phyloP scores from a whole-genome alignment of 1,140 invertebrate genomes.

The Drosophila tani region DNA sequence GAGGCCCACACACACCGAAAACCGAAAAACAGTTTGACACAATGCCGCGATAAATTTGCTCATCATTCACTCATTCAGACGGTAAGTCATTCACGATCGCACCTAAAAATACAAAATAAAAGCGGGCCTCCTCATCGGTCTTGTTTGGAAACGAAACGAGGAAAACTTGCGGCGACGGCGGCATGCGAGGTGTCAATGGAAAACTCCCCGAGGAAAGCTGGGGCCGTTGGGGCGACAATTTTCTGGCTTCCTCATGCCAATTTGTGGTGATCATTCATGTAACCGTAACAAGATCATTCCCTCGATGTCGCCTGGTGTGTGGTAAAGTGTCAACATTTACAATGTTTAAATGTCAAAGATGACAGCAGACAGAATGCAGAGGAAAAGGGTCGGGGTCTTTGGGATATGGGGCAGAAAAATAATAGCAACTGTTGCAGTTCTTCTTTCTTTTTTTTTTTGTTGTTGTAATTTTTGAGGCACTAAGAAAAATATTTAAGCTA shows the following conservation, averaged over 20 bases:
- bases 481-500: neutral
- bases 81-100: slow-evolving; percentile 79
- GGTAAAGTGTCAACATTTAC: slow-evolving; percentile 84
- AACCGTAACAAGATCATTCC: slow-evolving; percentile 78
- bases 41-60: slow-evolving; percentile 83
- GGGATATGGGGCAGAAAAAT: slow-evolving; percentile 13
- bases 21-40: slow-evolving; percentile 69
- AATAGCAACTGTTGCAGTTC: slow-evolving; percentile 59
- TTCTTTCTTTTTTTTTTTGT: neutral
- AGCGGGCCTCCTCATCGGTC: slow-evolving; percentile 70
- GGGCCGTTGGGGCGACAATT: slow-evolving; percentile 46
- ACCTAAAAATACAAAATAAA: slow-evolving; percentile 72
- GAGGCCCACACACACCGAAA: slow-evolving; percentile 67
- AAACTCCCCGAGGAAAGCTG: slow-evolving; percentile 32
- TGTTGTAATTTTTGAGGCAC: neutral
- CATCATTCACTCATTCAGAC: slow-evolving; percentile 81
- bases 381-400: neutral
- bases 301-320: slow-evolving; percentile 57
- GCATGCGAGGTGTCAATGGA: slow-evolving; percentile 70
- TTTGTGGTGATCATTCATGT: slow-evolving; percentile 83
- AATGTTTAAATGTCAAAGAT: slow-evolving; percentile 81
- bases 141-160: slow-evolving; percentile 12
- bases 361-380: slow-evolving; percentile 57
- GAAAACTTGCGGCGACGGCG: slow-evolving; percentile 24
- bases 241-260: slow-evolving; percentile 73